phyloP scores from a whole-genome alignment of 2,888 invertebrate species.

The Blastobasis adustella region DNA sequence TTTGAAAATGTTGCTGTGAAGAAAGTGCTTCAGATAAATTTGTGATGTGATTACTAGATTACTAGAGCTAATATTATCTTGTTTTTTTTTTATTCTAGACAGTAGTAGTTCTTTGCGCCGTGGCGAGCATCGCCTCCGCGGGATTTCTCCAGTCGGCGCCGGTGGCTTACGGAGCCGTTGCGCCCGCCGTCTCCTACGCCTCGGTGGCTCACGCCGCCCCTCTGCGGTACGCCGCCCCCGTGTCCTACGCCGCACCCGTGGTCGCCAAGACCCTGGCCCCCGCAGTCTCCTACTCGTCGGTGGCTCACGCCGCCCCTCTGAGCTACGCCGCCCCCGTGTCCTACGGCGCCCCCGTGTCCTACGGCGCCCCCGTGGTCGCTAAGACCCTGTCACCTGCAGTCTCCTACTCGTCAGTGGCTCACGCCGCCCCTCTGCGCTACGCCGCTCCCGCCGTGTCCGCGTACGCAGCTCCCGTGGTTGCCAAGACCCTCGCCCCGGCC shows the following conservation, averaged over 20 bases:
- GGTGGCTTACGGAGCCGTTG: constrained; percentile 57
- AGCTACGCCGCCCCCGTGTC: constrained; percentile 43
- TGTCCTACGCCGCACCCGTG: constrained; percentile 39
- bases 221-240: constrained; percentile 1
- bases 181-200: constrained; percentile 42
- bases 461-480: constrained; percentile 60
- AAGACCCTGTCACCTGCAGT: too few relatives aligned
- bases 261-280: constrained; percentile 36
- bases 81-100: constrained; percentile 37
- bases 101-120: constrained; percentile 71
- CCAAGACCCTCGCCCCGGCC: constrained; percentile 25
- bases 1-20: background rate
- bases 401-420: constrained; percentile 9
- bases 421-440: constrained; percentile 29
- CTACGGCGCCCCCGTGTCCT: constrained; percentile 61
- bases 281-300: constrained; percentile 33
- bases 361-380: constrained; percentile 24
- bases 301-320: constrained; percentile 12
- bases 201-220: constrained; percentile 13
- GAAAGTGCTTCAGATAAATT: too few relatives aligned
- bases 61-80: too few relatives aligned
- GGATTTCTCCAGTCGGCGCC: constrained; percentile 19
- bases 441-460: constrained; percentile 29
- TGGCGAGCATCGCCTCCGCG: constrained; percentile 77
- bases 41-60: too few relatives aligned